Base-by-base conservation (phyloP, 1,140 invertebrate genomes). In the Monomorium pharaonis region DNA sequence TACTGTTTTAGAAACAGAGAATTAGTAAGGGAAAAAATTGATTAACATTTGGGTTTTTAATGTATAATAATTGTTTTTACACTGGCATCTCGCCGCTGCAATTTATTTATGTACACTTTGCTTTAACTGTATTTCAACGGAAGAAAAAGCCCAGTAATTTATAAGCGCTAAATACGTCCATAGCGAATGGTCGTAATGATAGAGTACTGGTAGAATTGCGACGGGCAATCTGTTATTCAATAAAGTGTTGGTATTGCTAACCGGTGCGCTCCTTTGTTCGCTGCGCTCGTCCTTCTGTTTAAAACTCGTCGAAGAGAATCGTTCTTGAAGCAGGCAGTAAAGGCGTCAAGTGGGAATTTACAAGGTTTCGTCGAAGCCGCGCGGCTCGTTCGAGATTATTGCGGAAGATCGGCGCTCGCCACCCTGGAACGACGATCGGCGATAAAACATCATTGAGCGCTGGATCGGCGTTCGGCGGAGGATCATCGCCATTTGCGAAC, bases 401-500 rank as follows among this genome's bases (percentile, higher is more conserved):
- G 27, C 65, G 44, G 60, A 74, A 65, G 33, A 87, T 84, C 63
- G 70, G 44, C 54, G 51, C n/a, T 18, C 49, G 21, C 37, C 49
- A 16, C 37, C n/a, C 18, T 21, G 30, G 51, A 18, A 47, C 4
- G 24, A 60, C 49, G 47, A 69, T 75, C 44, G 24, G 6, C 77
- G 65, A 88, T 89, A 84, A 86, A 89, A 72, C 56, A 72, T 75
- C 58, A 86, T 89, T 88, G 44, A 69, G 27, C 44, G 44, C 85
- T 24, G 74, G 16, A 47, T 74, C 49, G 62, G 49, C 47, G 42
- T 24, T 47, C 33, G 44, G 30, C 44, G 27, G 84, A 85, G 44
- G 76, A 89, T 90, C 81, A 84, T 85, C 85, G 69, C 30, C 49
- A 76, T 84, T 86, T 54, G 84, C 56, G 70, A 89, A 86, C 70